Evolutionary conservation across 2,888 invertebrate genomes (phyloP).

Genomic region (Dione juno): DNA sequence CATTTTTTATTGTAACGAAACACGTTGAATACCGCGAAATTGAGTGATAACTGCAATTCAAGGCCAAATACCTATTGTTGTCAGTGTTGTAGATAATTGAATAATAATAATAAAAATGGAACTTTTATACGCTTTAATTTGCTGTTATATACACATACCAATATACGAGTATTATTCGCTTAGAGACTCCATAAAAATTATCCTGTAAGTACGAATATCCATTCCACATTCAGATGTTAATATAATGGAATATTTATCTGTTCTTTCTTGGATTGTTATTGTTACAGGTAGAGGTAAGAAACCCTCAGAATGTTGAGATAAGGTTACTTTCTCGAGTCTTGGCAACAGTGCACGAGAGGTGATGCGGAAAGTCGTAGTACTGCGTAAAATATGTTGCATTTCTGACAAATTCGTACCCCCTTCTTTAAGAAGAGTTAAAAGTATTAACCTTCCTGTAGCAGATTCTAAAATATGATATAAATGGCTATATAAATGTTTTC

Average conservation of each 20-base stretch:
- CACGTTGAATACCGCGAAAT: conserved; percentile 35
- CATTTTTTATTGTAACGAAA: conserved; percentile 41
- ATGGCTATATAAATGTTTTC: not conserved
- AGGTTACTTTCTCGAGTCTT: conserved; percentile 58
- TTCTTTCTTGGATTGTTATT: conserved; percentile 57
- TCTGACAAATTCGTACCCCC: conserved; percentile 70
- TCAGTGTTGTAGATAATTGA: conserved; percentile 31
- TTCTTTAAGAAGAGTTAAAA: conserved; percentile 68
- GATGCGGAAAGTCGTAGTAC: conserved; percentile 60
- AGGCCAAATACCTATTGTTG: conserved; percentile 35
- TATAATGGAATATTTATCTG: conserved; percentile 67
- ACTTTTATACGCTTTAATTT: conserved; percentile 29
- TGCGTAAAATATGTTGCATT: conserved; percentile 65
- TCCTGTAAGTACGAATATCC: conserved; percentile 74
- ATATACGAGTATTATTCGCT: conserved; percentile 34
- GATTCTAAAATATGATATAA: conserved; percentile 59
- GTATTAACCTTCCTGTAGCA: conserved; percentile 66
- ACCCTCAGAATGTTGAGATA: conserved; percentile 62
- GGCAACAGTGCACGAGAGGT: conserved; percentile 61
- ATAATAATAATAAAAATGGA: conserved; percentile 25
- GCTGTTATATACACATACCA: conserved; percentile 3
- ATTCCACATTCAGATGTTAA: conserved; percentile 75
- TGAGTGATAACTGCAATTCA: conserved; percentile 39
- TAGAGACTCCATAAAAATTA: conserved; percentile 59
- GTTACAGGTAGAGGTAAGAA: conserved; percentile 63